Base-by-base conservation (phyloP, 2,888 invertebrate species). In the Megaustenia siamemsis region DNA sequence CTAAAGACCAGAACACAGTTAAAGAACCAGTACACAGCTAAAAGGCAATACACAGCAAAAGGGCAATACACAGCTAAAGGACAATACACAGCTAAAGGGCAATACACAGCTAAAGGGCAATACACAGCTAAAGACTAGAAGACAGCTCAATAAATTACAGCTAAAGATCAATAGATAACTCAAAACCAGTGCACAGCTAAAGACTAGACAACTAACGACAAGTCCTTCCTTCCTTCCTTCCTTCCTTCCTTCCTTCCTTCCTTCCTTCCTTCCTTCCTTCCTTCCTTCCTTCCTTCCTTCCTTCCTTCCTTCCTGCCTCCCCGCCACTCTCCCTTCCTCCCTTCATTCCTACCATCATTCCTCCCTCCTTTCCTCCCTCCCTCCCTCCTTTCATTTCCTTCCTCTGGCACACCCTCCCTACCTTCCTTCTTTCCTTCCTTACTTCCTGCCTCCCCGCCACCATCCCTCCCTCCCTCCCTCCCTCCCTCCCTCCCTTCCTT, bases 271-370 rank as follows among this genome's bases (percentile, higher is more conserved):
- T 79, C 68, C 60, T 32, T 43, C 43, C 60, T 63, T 38, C 60
- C 63, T 73, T 60, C 60, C 79, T 79, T 60, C 60, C 79, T 79
- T 60, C 60, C 66, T 79, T 60, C 60, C 79, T 79, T 60, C 60
- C 73, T 71, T 53, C 71, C 73, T 82, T 49, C 71, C 82, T 82
- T 53, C 45, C 73, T 73, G 35, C 71, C 82, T 82, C 38, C 53
- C 73, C 73, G 32, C 71, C 68, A 49, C 35, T 49, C 49, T 6
- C 49, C 45, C 69, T 1, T 24, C 68, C 35, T 1, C n/a, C 21
- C 68, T 5, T 32, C 21, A 32, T 1, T 32, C 21, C 68, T 21
- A 5, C 24, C 63, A 5, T 21, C 24, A 6, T 63, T 63, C 24
- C 63, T 21, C 24, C 35, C 68, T 32, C 21, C 35, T 35, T 21